A percentile compares a stretch with the other conserved stretches of the same genome.
These are phyloP conservation scores for Neoitamus cyanurus DNA, from an alignment of 2,888 invertebrate species.

Conservation along the genomic window DNA sequence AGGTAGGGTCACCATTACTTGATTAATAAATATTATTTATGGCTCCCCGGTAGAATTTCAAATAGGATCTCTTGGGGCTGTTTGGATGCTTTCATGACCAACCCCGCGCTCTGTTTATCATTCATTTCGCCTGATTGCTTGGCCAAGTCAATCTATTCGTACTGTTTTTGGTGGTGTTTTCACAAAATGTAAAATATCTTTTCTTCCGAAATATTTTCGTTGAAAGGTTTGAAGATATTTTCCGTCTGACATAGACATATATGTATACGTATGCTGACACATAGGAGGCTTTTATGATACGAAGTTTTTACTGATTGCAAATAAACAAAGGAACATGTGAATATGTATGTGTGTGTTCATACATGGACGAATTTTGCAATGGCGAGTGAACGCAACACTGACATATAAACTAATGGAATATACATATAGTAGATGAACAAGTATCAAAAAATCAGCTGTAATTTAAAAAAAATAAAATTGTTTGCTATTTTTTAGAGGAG, in stretches of 20 bases:
- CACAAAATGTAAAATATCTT: neutral
- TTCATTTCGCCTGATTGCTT: neutral
- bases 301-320: neutral
- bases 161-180: neutral
- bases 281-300: neutral
- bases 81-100: slow-evolving; percentile 1
- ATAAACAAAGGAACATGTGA: too few relatives aligned
- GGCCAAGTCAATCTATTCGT: neutral
- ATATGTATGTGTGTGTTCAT: too few relatives aligned
- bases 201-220: neutral
- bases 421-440: too few relatives aligned
- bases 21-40: slow-evolving; percentile 33
- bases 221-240: neutral
- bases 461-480: too few relatives aligned
- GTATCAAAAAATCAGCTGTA: too few relatives aligned
- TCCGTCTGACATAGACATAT: too few relatives aligned
- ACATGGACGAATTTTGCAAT: too few relatives aligned
- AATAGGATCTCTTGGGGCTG: neutral
- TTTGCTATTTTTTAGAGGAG: too few relatives aligned
- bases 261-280: neutral
- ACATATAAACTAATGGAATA: too few relatives aligned
- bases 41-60: neutral
- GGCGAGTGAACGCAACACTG: too few relatives aligned
- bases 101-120: neutral
- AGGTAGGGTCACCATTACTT: slow-evolving; percentile 22